Conservation (phyloP, 2,113 vertebrate genomes). For the Zootoca vivipara region DNA sequence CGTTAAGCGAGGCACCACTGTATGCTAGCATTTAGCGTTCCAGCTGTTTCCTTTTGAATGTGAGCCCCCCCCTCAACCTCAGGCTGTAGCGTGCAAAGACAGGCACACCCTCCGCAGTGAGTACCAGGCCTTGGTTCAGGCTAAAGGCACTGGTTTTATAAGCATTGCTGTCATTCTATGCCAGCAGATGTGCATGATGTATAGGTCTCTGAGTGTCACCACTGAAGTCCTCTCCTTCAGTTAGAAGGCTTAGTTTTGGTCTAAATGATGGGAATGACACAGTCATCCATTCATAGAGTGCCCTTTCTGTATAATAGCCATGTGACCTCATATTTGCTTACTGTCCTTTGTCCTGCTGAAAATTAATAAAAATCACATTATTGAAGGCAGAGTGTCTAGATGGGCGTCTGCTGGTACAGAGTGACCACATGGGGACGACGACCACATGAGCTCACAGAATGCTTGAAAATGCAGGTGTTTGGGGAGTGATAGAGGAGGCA, state of each 20-base stretch:
- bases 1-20: no score
- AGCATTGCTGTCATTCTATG: background rate
- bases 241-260: background rate
- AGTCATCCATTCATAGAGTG: constrained; percentile 37
- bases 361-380: constrained; percentile 56
- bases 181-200: background rate
- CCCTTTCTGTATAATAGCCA: constrained; percentile 43
- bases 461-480: background rate
- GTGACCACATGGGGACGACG: background rate
- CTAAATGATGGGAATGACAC: constrained; percentile 28
- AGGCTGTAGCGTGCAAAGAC: no score
- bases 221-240: background rate
- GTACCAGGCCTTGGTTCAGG: background rate
- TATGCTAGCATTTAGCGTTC: background rate
- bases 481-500: background rate
- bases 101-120: background rate
- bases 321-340: constrained; percentile 30
- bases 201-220: background rate
- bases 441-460: background rate
- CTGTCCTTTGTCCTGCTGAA: constrained; percentile 49
- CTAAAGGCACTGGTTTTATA: background rate
- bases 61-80: no score
- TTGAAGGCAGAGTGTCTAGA: background rate
- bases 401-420: background rate
- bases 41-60: background rate